Percentiles rank a stretch among this genome's conserved stretches.
Conservation (phyloP, 2,888 invertebrate genomes). For the Rugalucina vietnamica region DNA sequence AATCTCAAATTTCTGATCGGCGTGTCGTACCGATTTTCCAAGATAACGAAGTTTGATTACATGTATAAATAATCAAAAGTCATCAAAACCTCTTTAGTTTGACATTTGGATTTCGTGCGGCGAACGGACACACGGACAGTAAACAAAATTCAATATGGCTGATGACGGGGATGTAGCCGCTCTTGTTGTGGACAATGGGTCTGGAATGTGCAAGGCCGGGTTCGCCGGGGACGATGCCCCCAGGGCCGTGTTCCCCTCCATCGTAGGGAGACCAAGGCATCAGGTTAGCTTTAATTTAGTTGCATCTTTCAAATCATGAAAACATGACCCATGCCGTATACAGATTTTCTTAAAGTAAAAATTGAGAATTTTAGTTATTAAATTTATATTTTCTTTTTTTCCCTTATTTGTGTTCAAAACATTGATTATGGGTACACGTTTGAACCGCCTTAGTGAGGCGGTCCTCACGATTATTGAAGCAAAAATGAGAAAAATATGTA, state of each 20-base stretch:
- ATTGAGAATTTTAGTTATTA: too few species aligned
- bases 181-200: slow-evolving; percentile 90
- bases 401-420: too few species aligned
- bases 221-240: slow-evolving; percentile 74
- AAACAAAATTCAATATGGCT: slow-evolving; percentile 62
- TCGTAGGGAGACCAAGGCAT: slow-evolving; percentile 72
- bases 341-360: too few species aligned
- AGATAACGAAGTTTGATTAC: too few species aligned
- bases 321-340: too few species aligned
- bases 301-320: too few species aligned
- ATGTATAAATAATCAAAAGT: background rate
- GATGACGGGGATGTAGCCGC: slow-evolving; percentile 82
- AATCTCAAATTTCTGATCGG: background rate
- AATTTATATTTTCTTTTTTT: too few species aligned
- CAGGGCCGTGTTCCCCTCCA: slow-evolving; percentile 71
- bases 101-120: background rate
- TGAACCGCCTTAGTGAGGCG: too few species aligned
- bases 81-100: background rate
- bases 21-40: background rate
- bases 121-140: background rate
- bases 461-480: too few species aligned
- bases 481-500: too few species aligned
- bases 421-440: too few species aligned
- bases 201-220: slow-evolving; percentile 85
- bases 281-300: slow-evolving; percentile 90